Percentiles rank a stretch among this genome's conserved stretches.
These are phyloP conservation scores for Vannuccia rotundouncinata DNA, from an alignment of 2,888 invertebrate genomes.

Conservation along the genomic window DNA sequence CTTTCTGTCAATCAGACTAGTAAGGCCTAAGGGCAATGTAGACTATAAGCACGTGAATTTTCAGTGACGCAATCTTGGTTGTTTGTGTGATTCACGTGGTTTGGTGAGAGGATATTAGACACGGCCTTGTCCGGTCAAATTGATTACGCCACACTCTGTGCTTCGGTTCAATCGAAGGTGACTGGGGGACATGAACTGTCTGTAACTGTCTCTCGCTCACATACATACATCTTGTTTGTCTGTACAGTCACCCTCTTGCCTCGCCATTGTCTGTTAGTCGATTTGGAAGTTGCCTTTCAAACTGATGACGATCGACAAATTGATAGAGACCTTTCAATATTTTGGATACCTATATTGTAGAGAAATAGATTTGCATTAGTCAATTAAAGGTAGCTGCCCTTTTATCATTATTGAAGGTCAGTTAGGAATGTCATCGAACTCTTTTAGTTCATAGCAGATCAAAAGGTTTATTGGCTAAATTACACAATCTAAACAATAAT, in stretches of 20 bases:
- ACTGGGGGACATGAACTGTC: slow-evolving; percentile 3
- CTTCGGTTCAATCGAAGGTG: slow-evolving; percentile 1
- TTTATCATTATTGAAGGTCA: no score
- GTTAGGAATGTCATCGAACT: no score
- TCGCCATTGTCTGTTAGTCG: neutral
- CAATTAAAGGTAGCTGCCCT: no score
- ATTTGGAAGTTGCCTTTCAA: neutral
- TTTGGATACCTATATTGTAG: no score
- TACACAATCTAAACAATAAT: no score
- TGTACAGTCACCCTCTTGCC: neutral
- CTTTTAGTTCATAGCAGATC: no score
- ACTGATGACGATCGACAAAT: no score
- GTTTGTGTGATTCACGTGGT: neutral
- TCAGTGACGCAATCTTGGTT: neutral
- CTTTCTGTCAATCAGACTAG: no score
- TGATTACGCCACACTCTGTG: neutral
- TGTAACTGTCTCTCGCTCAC: neutral
- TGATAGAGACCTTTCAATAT: no score
- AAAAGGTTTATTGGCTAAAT: no score
- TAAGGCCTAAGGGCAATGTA: no score
- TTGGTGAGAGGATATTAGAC: neutral
- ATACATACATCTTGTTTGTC: neutral
- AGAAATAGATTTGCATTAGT: no score
- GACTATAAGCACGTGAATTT: neutral
- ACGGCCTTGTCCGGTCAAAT: slow-evolving; percentile 26